Evolutionary conservation across 2,797 vertebrate genomes (phyloP).

Genomic region (Molothrus ater): DNA sequence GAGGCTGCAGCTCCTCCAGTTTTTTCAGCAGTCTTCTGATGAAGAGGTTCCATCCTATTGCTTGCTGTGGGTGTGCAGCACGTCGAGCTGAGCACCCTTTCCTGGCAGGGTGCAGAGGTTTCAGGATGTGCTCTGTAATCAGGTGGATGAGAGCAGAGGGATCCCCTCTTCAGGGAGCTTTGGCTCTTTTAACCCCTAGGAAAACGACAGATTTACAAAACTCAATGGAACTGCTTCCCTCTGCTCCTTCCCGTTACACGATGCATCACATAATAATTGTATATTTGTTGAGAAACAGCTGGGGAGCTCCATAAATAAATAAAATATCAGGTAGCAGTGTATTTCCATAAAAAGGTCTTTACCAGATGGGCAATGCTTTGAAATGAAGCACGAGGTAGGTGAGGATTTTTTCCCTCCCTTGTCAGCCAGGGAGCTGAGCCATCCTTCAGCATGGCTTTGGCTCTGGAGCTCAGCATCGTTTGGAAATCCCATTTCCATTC

Average conservation of each 20-base stretch:
- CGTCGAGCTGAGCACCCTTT: rapidly evolving
- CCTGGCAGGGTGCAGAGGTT: background rate
- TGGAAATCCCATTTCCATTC: constrained; percentile 5
- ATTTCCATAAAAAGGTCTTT: background rate
- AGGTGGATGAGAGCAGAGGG: background rate
- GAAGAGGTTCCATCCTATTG: rapidly evolving
- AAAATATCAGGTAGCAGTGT: background rate
- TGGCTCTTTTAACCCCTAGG: background rate
- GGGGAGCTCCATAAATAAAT: background rate
- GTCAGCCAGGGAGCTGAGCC: background rate
- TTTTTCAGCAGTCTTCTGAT: background rate
- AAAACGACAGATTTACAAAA: background rate
- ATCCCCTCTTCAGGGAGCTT: background rate
- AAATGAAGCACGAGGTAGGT: background rate
- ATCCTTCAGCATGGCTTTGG: background rate
- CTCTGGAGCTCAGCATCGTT: background rate
- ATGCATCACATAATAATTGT: background rate
- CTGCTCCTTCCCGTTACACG: background rate
- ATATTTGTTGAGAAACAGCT: constrained; percentile 38
- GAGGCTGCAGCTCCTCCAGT: background rate
- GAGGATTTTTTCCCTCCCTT: background rate
- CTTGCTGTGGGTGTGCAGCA: background rate
- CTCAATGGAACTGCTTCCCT: background rate
- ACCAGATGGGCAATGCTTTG: background rate
- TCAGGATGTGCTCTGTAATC: background rate